Evolutionary conservation across 2,888 invertebrate species (phyloP), one percentile per base, ranked within the genome.

Genomic region (Brachypterus glaber): DNA sequence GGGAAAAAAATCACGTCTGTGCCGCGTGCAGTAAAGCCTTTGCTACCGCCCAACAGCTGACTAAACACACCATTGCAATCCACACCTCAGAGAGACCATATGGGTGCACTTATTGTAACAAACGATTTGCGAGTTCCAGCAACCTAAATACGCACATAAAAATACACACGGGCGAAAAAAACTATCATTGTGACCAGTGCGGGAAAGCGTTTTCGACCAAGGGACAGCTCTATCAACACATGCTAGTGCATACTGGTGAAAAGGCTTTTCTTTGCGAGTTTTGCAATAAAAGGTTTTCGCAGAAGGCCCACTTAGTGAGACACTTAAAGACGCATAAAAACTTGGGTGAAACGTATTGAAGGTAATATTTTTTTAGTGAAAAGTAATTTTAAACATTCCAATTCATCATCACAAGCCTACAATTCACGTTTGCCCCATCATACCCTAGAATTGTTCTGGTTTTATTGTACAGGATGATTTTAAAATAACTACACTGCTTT

Each of bases 151-250:
- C 66, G 12, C 67, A 67, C 43, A 54, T 59, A 13, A 59, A 61
- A 48, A 65, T 65, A 24, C 67, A 67, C 40, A 67, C 66, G 0
- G 67, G 67, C 1, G 65, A 65, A 43, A 67, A 67, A 45, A 65
- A 67, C 41, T 66, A 60, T 43, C 60, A 60, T 35, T 67, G 67
- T 44, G 64, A 65, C 45, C 58, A 63, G 40, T 67, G 67, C 41
- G 60, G 58, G 2, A 67, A 66, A 46, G 61, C 62, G 8, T 67
- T 67, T 47, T 61, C 60, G 3, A 67, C 67, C 3, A 67, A 66
- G 52, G 64, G 62, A 13, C 66, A 66, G 42, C 47, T 67, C 27
- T 60, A 60, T 40, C 66, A 66, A 44, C 67, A 67, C 41, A 59
- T 62, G 58, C 41, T 65, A 29, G 64, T 65, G 18, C 67, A 67